Evolutionary conservation across 2,888 invertebrate species (phyloP), one percentile per base, ranked within the genome.

Genomic region (Phrixothrix hirtus): DNA sequence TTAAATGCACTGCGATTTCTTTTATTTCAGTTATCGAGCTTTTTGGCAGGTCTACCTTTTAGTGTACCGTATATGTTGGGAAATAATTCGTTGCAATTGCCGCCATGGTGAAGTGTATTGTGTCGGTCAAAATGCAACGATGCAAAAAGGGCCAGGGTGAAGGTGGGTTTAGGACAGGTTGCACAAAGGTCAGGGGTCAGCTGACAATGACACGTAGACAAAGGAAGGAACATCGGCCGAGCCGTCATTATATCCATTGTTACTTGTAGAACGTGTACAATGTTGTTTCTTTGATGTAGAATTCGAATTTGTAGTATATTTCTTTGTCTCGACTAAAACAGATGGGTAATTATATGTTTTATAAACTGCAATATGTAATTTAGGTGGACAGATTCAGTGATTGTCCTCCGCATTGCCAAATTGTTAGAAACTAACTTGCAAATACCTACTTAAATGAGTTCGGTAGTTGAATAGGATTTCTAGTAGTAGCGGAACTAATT

Each of bases 191-290:
- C 57, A 27, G 65, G 66, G 73, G 72, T 69, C 64, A 66, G 64
- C 64, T 71, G 71, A 85, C 84, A 85, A 86, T 87, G 86, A 84
- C 87, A 88, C 87, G 87, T 84, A 87, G 86, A 87, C 87, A 87
- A 84, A 82, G 83, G 84, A 85, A 82, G 84, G 81, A 74, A 68
- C 58, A 67, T 74, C 74, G 74, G 75, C 75, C 75, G 75, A 76
- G 76, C 76, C 75, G 75, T 75, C 75, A 71, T 67, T 65, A 59
- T 65, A 60, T 61, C 60, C 61, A 66, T 65, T 64, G 59, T 64
- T 65, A 52, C 41, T 50, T 35, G 54, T 58, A 59, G 58, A 59
- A 62, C 61, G 69, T 68, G 68, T 69, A 61, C 69, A 70, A 70
- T 69, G 69, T 70, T 69, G 70, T 70, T 70, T 68, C 68, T 63